phyloP scores from a whole-genome alignment of 2,888 invertebrate species.

The Criorhina ranunculi region DNA sequence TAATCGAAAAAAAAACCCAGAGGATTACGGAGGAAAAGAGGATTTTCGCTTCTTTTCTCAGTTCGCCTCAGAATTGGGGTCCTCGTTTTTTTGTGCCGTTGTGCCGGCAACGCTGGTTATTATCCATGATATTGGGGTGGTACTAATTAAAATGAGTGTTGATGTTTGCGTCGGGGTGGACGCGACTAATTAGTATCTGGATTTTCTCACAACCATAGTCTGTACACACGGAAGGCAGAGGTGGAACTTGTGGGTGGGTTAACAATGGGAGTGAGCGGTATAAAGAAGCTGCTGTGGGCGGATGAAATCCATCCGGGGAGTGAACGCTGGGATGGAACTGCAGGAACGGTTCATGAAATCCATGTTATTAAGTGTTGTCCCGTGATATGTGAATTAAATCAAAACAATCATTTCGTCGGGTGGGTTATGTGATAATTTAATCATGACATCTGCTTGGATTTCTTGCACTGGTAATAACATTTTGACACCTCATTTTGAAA shows the following conservation, averaged over 20 bases:
- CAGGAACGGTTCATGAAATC: slow-evolving; percentile 7
- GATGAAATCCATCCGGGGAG: slow-evolving; percentile 12
- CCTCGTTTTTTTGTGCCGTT: background rate
- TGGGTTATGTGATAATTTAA: slow-evolving; percentile 3
- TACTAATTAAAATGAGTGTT: slow-evolving; percentile 75
- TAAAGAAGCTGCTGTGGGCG: slow-evolving; percentile 45
- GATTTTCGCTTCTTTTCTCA: slow-evolving; percentile 38
- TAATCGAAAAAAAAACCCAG: slow-evolving; percentile 63
- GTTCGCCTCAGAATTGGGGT: slow-evolving; percentile 3
- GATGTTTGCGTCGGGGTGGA: slow-evolving; percentile 74
- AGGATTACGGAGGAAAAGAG: slow-evolving; percentile 42
- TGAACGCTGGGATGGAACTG: slow-evolving; percentile 22
- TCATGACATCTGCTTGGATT: background rate
- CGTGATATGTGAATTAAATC: slow-evolving; percentile 46
- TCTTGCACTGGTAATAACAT: background rate
- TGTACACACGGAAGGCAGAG: slow-evolving; percentile 65
- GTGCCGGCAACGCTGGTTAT: slow-evolving; percentile 39
- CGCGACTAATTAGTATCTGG: slow-evolving; percentile 71
- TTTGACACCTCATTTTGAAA: too few relatives aligned
- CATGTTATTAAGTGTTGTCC: slow-evolving; percentile 52
- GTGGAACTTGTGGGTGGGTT: slow-evolving; percentile 64
- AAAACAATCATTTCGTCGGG: slow-evolving; percentile 24
- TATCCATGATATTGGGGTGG: slow-evolving; percentile 70
- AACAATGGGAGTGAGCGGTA: slow-evolving; percentile 54
- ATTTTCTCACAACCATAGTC: slow-evolving; percentile 43